Conservation (phyloP, 2,113 vertebrate genomes). For the Pithys albifrons region DNA sequence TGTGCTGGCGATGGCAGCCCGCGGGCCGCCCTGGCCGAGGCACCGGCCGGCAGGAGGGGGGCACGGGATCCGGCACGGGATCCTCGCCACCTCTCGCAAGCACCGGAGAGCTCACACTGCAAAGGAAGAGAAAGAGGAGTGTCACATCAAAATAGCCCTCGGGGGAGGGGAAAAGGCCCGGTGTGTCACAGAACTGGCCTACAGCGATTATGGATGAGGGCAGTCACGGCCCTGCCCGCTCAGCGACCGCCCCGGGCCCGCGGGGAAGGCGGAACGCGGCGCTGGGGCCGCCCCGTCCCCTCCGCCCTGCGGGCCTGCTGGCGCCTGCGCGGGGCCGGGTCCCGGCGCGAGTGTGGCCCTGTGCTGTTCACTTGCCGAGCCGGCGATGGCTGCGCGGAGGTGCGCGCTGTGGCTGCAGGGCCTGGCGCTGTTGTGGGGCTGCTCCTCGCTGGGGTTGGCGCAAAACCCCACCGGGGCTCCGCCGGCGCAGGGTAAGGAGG, state of each 20-base stretch:
- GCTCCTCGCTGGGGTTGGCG: neutral
- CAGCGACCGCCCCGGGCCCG: no score
- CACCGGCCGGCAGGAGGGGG: neutral
- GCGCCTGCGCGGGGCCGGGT: no score
- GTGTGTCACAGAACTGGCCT: accelerated
- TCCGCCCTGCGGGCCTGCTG: no score
- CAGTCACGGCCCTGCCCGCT: no score
- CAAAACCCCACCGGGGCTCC: neutral
- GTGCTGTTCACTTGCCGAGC: no score
- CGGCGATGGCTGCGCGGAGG: neutral
- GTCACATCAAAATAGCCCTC: accelerated
- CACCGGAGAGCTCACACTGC: accelerated
- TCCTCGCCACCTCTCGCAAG: accelerated
- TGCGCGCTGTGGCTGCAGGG: neutral
- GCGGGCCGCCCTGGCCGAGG: no score
- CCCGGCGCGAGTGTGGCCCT: no score
- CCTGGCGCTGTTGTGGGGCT: neutral
- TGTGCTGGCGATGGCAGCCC: neutral
- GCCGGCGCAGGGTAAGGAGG: neutral
- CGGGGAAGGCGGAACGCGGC: no score
- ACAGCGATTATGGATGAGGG: no score
- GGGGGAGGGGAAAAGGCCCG: accelerated
- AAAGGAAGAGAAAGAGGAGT: no score
- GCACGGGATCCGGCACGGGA: no score
- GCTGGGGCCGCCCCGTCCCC: no score